Evolutionary conservation across 2,113 vertebrate species (phyloP).

Genomic region (Lonchura striata): DNA sequence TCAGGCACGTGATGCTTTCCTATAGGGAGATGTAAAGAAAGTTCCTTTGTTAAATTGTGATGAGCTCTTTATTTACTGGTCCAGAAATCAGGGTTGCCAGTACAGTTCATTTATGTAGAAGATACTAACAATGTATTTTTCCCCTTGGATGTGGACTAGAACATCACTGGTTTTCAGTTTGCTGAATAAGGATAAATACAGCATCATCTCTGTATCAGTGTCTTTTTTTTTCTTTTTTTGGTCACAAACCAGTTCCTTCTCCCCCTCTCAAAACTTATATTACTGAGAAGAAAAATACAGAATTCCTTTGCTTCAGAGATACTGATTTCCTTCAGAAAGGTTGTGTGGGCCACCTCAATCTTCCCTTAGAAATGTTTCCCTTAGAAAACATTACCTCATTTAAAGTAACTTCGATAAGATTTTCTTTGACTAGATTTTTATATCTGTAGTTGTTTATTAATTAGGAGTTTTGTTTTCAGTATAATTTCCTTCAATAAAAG

Average conservation of each 20-base stretch:
- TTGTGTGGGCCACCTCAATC: background rate
- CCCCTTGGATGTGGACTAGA: background rate
- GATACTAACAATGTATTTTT: background rate
- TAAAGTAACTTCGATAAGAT: background rate
- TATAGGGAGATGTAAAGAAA: background rate
- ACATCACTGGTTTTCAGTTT: background rate
- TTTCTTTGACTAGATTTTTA: background rate
- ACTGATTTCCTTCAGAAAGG: background rate
- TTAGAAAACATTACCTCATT: background rate
- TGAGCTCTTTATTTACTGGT: background rate
- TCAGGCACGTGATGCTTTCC: background rate
- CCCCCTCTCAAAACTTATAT: fast-evolving
- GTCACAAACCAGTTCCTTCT: fast-evolving
- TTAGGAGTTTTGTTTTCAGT: background rate
- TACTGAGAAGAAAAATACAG: background rate
- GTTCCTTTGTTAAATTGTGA: background rate
- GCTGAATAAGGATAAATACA: background rate
- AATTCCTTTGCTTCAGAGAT: background rate
- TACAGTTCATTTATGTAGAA: fast-evolving
- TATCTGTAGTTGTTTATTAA: background rate
- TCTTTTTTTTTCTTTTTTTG: background rate
- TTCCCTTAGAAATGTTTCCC: background rate
- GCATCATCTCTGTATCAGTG: background rate
- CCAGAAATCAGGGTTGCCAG: background rate
- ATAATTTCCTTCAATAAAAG: background rate